Evolutionary conservation across 1,140 invertebrate genomes (phyloP), one percentile per base, ranked within the genome.

Genomic region (Drosophila punjabiensis): DNA sequence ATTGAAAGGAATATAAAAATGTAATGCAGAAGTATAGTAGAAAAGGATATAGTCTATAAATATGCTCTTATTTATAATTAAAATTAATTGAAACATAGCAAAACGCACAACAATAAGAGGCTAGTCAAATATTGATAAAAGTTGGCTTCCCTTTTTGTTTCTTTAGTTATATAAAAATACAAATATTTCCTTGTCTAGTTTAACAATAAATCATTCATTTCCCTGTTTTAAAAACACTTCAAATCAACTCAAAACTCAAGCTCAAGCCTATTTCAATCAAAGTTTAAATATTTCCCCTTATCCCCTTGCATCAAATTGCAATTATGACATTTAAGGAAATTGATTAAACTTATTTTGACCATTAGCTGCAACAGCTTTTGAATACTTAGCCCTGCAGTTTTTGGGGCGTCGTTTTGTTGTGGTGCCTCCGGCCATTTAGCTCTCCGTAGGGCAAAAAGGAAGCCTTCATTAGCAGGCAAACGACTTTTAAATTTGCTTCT

Each of bases 401-500:
- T 76, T 68, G 30, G 14, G 11, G 24, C 20, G 3, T 18, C 30
- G n/a, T 41, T 24, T 28, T 52, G 35, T 33, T 66, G 71, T 32
- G 50, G 61, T n/a, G n/a, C 32, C 37, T 16, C 45, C 10, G 4
- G 28, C 53, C 65, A 61, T 70, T 69, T 30, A 47, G 35, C 18
- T 61, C 45, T 56, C 28, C 52, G 32, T n/a, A 3, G 53, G 52
- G 66, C 65, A 79, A 69, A 87, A 70, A 77, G 55, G 59, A 43
- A 47, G 59, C 68, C 52, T 74, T 73, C 77, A 56, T 74, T 79
- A 79, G 76, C 76, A 71, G 66, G 52, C 59, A 81, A 81, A 76
- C 77, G 65, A 68, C 81, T 88, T 89, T 81, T 55, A 73, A 86
- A 62, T 85, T 76, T 85, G 69, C 82, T 47, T 85, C 78, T 88